These are phyloP conservation scores for Anseranas semipalmata DNA, from an alignment of 2,113 vertebrate genomes.

Conservation along the genomic window DNA sequence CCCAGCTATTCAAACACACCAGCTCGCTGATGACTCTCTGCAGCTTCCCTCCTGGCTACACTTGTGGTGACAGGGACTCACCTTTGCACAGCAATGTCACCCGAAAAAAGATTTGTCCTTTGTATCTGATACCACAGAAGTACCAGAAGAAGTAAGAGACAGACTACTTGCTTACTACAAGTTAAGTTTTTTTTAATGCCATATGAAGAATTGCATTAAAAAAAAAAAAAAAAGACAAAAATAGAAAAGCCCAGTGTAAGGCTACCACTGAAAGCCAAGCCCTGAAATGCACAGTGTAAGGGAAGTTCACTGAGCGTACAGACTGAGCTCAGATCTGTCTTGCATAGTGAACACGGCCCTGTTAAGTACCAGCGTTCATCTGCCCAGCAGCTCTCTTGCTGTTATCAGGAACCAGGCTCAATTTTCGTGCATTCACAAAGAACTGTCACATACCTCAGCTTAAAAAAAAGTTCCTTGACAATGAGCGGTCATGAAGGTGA, in stretches of 20 bases:
- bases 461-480: neutral
- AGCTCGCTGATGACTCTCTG: neutral
- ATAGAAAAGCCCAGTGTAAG: neutral
- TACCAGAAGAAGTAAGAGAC: neutral
- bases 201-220: neutral
- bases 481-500: neutral
- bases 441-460: neutral
- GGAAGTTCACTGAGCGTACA: neutral
- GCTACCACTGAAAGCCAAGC: neutral
- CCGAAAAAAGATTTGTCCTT: neutral
- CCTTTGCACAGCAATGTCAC: neutral
- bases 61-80: fast-evolving
- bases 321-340: neutral
- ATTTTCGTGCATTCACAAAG: neutral
- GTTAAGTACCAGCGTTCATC: neutral
- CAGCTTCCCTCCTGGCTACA: neutral
- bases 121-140: neutral
- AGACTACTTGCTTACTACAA: neutral
- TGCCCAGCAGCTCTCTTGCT: neutral
- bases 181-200: fast-evolving
- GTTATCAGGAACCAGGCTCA: neutral
- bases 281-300: neutral
- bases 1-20: neutral
- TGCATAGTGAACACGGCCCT: fast-evolving
- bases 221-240: neutral